phyloP scores from a whole-genome alignment of 2,113 vertebrate species.

The Hyla sarda region DNA sequence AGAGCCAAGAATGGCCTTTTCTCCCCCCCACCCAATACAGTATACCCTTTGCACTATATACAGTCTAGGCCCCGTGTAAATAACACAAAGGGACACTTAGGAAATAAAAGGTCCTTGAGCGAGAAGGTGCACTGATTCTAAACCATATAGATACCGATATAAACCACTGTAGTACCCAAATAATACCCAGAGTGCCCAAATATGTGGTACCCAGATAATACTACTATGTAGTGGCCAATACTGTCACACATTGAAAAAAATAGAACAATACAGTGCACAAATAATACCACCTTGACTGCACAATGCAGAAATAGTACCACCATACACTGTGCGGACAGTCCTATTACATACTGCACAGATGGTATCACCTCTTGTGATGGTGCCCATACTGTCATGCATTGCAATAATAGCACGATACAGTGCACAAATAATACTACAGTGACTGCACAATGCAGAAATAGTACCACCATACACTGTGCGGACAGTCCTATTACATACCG shows the following conservation, averaged over 20 bases:
- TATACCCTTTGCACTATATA: conserved; percentile 5
- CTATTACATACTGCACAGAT: not conserved
- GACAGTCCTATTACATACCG: not conserved
- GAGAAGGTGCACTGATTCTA: not conserved
- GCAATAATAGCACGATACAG: not conserved
- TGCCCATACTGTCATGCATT: not conserved
- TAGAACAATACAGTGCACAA: not conserved
- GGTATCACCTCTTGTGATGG: too few species aligned
- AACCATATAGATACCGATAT: not conserved
- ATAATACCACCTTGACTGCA: too few species aligned
- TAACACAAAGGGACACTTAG: not conserved
- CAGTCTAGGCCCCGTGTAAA: not conserved
- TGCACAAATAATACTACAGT: not conserved
- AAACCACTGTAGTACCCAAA: not conserved
- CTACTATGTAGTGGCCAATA: not conserved
- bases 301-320: not conserved
- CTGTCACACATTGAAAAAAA: not conserved
- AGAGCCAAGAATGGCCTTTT: conserved; percentile 66
- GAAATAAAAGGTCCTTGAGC: not conserved
- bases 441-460: not conserved
- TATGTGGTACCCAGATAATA: not conserved
- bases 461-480: not conserved
- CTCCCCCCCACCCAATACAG: conserved; percentile 68
- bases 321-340: not conserved
- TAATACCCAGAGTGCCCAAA: not conserved